phyloP scores from a whole-genome alignment of 2,888 invertebrate species.

The Tricholauxania praeusta region DNA sequence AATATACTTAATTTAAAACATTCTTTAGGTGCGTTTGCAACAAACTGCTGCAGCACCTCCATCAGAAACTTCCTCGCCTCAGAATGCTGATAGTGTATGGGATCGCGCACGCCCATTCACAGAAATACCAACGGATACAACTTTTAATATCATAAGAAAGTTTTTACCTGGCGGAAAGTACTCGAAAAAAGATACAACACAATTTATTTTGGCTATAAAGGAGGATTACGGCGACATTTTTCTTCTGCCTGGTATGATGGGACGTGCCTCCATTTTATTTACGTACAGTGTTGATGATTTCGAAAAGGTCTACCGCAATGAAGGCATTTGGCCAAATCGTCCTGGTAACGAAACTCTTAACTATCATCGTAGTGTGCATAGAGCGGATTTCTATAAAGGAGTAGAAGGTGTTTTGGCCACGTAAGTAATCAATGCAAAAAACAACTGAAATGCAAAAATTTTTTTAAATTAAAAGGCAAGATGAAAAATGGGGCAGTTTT shows the following conservation, averaged over 20 bases:
- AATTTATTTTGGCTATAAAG: conserved; percentile 46
- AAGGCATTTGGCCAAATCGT: conserved; percentile 69
- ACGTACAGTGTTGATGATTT: conserved; percentile 71
- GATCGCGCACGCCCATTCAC: conserved; percentile 53
- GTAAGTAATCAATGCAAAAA: conserved; percentile 40
- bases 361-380: conserved; percentile 63
- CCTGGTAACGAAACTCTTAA: conserved; percentile 63
- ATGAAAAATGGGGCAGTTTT: conserved; percentile 76
- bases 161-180: conserved; percentile 60
- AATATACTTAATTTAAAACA: too few species aligned
- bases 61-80: too few species aligned
- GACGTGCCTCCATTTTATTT: conserved; percentile 57
- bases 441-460: background rate
- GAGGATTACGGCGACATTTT: conserved; percentile 64
- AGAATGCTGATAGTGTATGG: conserved; percentile 50
- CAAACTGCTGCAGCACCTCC: too few species aligned
- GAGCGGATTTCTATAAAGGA: conserved; percentile 52
- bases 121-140: conserved; percentile 52
- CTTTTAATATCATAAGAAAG: conserved; percentile 43
- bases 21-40: too few species aligned
- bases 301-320: conserved; percentile 67
- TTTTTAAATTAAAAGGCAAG: conserved; percentile 55
- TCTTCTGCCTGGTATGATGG: conserved; percentile 63
- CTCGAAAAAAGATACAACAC: conserved; percentile 46
- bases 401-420: conserved; percentile 40